A percentile compares a stretch with the other conserved stretches of the same genome.
Conservation (phyloP, 2,797 vertebrate genomes). For the Poeciliopsis turneri region DNA sequence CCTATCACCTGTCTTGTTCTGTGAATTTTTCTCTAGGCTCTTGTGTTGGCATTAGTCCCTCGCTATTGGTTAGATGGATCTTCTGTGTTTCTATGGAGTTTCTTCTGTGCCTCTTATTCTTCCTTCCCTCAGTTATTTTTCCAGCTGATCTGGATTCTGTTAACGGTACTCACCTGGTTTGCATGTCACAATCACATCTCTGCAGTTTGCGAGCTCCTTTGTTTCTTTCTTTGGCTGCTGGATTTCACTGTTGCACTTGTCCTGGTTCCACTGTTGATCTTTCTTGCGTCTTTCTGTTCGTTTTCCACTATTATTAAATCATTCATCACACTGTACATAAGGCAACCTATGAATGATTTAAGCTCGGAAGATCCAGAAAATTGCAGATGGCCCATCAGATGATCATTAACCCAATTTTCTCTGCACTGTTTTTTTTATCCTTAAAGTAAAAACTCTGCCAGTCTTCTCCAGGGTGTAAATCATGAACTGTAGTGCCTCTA, state of each 20-base stretch:
- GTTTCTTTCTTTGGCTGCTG: neutral
- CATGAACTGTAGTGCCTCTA: slow-evolving; percentile 15
- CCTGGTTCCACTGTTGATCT: neutral
- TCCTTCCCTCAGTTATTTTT: neutral
- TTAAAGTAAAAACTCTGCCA: neutral
- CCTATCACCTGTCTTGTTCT: neutral
- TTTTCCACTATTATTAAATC: neutral
- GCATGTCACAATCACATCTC: neutral
- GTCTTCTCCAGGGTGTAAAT: slow-evolving; percentile 21
- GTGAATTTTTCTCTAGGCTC: neutral
- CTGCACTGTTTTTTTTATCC: neutral
- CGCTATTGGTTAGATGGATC: neutral
- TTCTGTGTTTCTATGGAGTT: neutral
- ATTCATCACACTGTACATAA: neutral
- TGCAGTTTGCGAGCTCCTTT: neutral
- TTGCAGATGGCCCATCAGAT: neutral
- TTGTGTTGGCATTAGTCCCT: neutral
- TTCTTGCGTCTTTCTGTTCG: neutral
- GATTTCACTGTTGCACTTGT: neutral
- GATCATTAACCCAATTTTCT: slow-evolving; percentile 2
- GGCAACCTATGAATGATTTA: neutral
- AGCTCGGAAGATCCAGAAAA: neutral
- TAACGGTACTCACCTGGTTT: neutral
- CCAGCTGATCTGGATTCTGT: neutral
- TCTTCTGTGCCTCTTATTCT: neutral